Evolutionary conservation across 2,888 invertebrate genomes (phyloP).

Genomic region (Aphodius granarius): DNA sequence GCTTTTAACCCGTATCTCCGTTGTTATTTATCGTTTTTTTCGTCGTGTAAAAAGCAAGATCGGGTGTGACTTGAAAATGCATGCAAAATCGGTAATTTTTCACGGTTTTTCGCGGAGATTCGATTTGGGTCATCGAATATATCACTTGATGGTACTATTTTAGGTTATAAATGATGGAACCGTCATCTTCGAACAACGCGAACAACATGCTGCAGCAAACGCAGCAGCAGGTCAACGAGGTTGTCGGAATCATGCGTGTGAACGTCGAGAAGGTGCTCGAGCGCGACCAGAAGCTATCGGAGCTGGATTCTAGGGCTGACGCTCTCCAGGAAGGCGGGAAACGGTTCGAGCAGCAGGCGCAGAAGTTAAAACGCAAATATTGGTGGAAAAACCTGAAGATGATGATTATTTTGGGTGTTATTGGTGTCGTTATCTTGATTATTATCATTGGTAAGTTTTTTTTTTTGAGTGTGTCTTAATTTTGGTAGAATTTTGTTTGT

Average conservation of each 20-base stretch:
- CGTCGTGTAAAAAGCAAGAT: background rate
- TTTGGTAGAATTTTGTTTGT: background rate
- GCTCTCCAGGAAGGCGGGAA: conserved; percentile 93
- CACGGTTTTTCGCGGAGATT: background rate
- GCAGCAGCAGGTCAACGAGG: conserved; percentile 66
- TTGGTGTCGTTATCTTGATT: conserved; percentile 78
- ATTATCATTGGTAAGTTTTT: conserved; percentile 82
- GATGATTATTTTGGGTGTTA: conserved; percentile 90
- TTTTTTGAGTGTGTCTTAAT: conserved; percentile 12
- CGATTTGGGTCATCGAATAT: too few species aligned
- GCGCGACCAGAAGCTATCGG: conserved; percentile 92
- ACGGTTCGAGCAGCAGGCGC: conserved; percentile 96
- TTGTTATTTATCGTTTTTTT: background rate
- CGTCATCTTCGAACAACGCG: background rate
- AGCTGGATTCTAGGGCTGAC: conserved; percentile 94
- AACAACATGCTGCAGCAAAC: conserved; percentile 47
- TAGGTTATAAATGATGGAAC: conserved; percentile 21
- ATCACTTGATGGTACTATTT: background rate
- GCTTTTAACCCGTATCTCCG: background rate
- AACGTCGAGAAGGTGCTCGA: conserved; percentile 97
- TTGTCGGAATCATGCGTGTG: conserved; percentile 93
- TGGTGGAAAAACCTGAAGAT: conserved; percentile 98
- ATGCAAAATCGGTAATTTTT: background rate
- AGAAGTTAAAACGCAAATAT: conserved; percentile 94
- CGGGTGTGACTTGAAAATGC: background rate